Conservation (phyloP, 2,113 vertebrate species). For the Chloropsis hardwickii region DNA sequence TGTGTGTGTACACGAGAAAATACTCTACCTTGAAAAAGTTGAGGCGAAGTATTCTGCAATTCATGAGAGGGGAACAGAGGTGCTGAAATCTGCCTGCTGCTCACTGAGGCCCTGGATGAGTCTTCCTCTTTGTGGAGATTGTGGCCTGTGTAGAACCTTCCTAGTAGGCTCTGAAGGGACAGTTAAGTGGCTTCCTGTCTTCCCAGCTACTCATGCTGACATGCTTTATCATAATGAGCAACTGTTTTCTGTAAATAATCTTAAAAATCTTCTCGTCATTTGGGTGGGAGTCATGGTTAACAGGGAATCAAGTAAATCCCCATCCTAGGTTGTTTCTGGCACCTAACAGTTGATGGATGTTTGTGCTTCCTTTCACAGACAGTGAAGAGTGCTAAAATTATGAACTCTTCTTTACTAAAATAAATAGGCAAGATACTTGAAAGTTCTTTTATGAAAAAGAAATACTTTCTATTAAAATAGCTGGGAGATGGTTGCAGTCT, state of each 20-base stretch:
- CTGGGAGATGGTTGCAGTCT: background rate
- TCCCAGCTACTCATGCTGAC: background rate
- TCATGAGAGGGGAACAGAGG: background rate
- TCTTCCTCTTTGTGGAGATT: background rate
- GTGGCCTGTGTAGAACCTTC: background rate
- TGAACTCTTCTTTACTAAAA: conserved; percentile 26
- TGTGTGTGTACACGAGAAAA: background rate
- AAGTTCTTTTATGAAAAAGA: conserved; percentile 43
- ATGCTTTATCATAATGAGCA: background rate
- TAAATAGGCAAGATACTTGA: background rate
- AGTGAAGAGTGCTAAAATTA: background rate
- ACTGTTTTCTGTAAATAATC: background rate
- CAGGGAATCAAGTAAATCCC: background rate
- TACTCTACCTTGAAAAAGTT: background rate
- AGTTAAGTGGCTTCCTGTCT: background rate
- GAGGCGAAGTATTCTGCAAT: background rate
- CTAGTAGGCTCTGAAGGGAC: background rate
- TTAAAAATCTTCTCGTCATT: background rate
- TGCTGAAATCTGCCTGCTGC: background rate
- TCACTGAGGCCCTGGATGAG: background rate
- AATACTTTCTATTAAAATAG: conserved; percentile 28
- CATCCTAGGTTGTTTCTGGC: background rate
- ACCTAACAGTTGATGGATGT: background rate
- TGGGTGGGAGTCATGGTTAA: background rate
- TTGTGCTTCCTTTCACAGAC: background rate